Base-by-base conservation (phyloP, 2,113 vertebrate genomes). In the Ibidorhyncha struthersii region DNA sequence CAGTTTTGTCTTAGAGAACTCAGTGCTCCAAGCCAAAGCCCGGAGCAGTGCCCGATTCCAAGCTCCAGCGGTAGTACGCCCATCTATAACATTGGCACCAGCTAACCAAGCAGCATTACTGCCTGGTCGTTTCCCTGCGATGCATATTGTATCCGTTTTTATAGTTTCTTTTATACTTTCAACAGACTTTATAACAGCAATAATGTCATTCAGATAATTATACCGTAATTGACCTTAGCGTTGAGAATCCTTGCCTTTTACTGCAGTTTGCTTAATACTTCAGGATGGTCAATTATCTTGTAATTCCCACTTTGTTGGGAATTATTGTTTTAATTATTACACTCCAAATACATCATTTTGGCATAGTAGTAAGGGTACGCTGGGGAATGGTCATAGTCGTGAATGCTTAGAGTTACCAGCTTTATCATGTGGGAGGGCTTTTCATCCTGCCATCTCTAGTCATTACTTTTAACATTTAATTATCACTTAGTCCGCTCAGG, bases 121-220 rank as follows among this genome's bases (percentile, higher is more conserved):
- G 73, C 92, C 71, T 72, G 43, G 63, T 97, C 25, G 2, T 97
- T 97, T 89, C 50, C 77, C 78, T 96, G 29, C 6, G 0, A 38
- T 93, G 34, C 55, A 20, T 95, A 76, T 82, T 94, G 63, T 93
- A 95, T 95, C 89, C 61, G 19, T 95, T 97, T 97, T 97, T 95
- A 97, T 88, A 56, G 74, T 87, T 93, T 96, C 63, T 95, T 92
- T 91, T 88, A 89, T 95, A 78, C 91, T 97, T 98, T 89, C 89
- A 91, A n/a, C 89, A 77, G 96, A 66, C 84, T 98, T 98, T 97
- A 92, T 90, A 97, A 88, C 81, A 96, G 90, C 94, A 97, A 32
- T 98, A 98, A 98, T 98, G 94, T 97, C 89, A 95, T 98, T 98
- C 96, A 97, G 95, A 97, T 98, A 98, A 98, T 98, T 97, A 97